A percentile compares a stretch with the other conserved stretches of the same genome.
phyloP scores from a whole-genome alignment of 1,140 invertebrate species.

The Neodiprion fabricii region DNA sequence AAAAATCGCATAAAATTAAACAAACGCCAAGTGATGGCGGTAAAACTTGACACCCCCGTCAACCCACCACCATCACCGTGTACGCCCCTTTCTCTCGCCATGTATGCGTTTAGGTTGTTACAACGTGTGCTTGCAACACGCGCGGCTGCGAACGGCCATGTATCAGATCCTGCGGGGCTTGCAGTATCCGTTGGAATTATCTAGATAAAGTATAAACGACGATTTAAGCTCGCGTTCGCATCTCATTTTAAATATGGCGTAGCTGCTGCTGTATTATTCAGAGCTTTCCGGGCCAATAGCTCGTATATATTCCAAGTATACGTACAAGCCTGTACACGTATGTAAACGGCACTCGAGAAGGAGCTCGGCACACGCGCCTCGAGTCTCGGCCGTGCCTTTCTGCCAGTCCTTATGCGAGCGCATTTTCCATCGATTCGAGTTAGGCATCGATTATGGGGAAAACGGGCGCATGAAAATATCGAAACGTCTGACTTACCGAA shows the following conservation, averaged over 20 bases:
- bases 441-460: constrained; percentile 4
- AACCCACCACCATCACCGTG: background rate
- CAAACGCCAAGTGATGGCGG: constrained; percentile 47
- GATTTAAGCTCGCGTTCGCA: constrained; percentile 3
- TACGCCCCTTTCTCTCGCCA: background rate
- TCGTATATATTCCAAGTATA: constrained; percentile 39
- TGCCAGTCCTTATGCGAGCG: background rate
- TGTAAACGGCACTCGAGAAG: background rate
- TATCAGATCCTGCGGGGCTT: constrained; percentile 21
- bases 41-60: constrained; percentile 40
- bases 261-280: constrained; percentile 44
- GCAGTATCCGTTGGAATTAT: constrained; percentile 9
- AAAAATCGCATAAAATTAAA: constrained; percentile 62
- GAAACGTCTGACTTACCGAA: background rate
- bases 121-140: background rate
- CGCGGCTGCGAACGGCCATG: constrained; percentile 14
- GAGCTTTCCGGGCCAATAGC: constrained; percentile 24
- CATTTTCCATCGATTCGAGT: constrained; percentile 2
- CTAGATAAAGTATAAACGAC: background rate
- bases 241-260: constrained; percentile 30
- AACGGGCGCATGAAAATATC: background rate
- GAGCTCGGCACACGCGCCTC: background rate
- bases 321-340: background rate
- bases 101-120: background rate
- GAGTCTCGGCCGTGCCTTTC: background rate